Evolutionary conservation across 2,888 invertebrate genomes (phyloP).

Genomic region (Villa cingulata): DNA sequence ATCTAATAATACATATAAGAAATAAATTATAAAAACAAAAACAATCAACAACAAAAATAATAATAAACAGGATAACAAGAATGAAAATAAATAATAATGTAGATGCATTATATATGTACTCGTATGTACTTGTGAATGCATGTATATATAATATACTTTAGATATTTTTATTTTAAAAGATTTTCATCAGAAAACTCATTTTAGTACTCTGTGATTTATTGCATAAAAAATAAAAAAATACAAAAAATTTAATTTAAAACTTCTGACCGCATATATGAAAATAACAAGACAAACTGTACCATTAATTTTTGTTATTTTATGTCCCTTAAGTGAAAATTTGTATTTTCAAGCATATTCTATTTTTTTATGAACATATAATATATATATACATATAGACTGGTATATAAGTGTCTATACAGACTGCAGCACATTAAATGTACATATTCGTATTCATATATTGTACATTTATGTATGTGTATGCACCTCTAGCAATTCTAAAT

Average conservation of each 20-base stretch:
- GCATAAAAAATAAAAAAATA: neutral
- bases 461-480: no score
- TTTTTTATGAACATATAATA: neutral
- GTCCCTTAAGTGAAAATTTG: no score
- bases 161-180: neutral
- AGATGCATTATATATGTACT: no score
- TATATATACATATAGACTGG: neutral
- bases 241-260: conserved; percentile 5
- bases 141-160: neutral
- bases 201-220: neutral
- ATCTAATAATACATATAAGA: no score
- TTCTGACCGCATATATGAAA: conserved; percentile 1
- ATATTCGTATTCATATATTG: no score
- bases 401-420: no score
- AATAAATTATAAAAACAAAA: no score
- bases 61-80: no score
- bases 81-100: no score
- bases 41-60: no score
- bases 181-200: neutral
- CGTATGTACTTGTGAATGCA: neutral
- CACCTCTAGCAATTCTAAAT: no score
- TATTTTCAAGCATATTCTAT: neutral
- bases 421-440: no score
- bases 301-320: neutral
- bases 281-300: neutral